Base-by-base conservation (phyloP, 2,888 invertebrate species). In the Adineta ricciae region DNA sequence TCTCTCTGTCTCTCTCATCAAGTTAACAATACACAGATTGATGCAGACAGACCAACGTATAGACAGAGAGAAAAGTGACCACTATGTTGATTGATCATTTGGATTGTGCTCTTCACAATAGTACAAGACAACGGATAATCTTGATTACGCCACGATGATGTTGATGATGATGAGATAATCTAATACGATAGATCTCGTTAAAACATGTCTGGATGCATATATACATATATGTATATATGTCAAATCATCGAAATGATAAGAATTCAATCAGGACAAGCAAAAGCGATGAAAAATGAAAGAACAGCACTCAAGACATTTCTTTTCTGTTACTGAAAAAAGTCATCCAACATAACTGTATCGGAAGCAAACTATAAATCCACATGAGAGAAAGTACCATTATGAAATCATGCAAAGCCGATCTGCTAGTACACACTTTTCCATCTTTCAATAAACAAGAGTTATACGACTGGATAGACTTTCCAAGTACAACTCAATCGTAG, bases 101-200 rank as follows among this genome's bases (percentile, higher is more conserved):
- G n/a, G 64, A 64, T 64, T 32, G 64, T 64, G 32, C 46, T 46
- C 46, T 46, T 46, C 46, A 46, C 46, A 46, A 46, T 14, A 32
- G 14, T 27, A 27, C 32, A 14, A 32, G 4, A 32, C 46, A 46
- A 46, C 46, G 46, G 46, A 46, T 46, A 46, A 46, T 46, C 46
- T 32, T 27, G 9, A 32, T 27, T 14, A 64, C 11, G 64, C 27
- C 64, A 46, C 11, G 46, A 46, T 8, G 46, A 46, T 46, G 46
- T 8, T 46, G 46, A 27, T 14, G 64, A 64, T 64, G 27, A 64
- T 46, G 11, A 11, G 46, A 46, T 46, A 46, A 46, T 46, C 46
- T 46, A 64, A 64, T 64, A 27, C 32, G n/a, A 64, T 64, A 64
- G 64, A 64, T 64, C 64, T 64, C 64, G 32, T 64, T 64, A 64